Conservation (phyloP, 2,888 invertebrate genomes). For the Melieria omissa region DNA sequence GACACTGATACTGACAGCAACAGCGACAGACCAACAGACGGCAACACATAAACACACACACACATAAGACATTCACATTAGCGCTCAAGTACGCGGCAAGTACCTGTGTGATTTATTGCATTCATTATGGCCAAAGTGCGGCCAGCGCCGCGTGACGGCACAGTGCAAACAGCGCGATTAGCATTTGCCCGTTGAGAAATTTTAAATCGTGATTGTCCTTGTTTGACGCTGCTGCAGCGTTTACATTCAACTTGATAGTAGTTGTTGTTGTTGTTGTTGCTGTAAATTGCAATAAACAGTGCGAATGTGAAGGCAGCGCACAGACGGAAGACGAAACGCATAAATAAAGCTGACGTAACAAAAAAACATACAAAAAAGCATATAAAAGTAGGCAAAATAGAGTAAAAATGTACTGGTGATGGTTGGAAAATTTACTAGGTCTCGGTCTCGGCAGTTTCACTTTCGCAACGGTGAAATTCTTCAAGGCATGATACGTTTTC, state of each 20-base stretch:
- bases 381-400: too few relatives aligned
- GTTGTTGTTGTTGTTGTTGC: not conserved
- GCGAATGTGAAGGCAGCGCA: too few relatives aligned
- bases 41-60: not conserved
- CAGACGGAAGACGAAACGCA: too few relatives aligned
- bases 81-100: conserved; percentile 31
- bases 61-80: conserved; percentile 7
- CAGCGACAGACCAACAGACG: too few relatives aligned
- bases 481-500: too few relatives aligned
- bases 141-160: conserved; percentile 17
- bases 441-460: too few relatives aligned
- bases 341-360: too few relatives aligned
- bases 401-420: too few relatives aligned
- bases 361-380: too few relatives aligned
- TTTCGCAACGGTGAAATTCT: too few relatives aligned
- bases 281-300: not conserved
- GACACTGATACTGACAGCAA: too few relatives aligned
- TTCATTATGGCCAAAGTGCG: conserved; percentile 29
- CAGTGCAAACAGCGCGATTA: conserved; percentile 18
- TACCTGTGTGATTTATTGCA: conserved; percentile 36
- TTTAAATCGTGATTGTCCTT: conserved; percentile 24
- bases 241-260: not conserved
- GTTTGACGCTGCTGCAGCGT: not conserved
- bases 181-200: conserved; percentile 17
- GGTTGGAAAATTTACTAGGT: too few relatives aligned